A percentile compares a stretch with the other conserved stretches of the same genome.
phyloP scores from a whole-genome alignment of 2,113 vertebrate species.

The Rhabdomys dilectus region DNA sequence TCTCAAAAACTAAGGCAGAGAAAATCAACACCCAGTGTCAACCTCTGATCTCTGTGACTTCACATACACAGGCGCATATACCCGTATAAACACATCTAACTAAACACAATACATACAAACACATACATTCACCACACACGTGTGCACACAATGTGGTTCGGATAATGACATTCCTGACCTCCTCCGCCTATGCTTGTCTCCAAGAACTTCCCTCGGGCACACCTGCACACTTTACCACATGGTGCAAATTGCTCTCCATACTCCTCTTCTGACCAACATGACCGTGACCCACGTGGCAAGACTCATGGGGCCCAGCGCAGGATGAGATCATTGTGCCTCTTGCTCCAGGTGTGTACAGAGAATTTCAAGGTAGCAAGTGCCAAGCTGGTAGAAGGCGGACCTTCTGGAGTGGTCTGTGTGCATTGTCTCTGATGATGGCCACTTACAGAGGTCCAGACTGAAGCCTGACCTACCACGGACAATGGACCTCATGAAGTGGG shows the following conservation, averaged over 20 bases:
- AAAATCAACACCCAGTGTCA: not conserved
- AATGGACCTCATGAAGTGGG: not conserved
- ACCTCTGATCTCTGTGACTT: not conserved
- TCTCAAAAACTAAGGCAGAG: not conserved
- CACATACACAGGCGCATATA: no score
- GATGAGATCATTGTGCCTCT: not conserved
- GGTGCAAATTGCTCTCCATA: fast-evolving
- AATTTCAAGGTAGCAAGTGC: not conserved
- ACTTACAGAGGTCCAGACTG: not conserved
- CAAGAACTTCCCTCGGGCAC: not conserved
- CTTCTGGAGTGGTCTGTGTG: not conserved
- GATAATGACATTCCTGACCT: no score
- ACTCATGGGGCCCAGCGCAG: not conserved
- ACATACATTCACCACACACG: no score
- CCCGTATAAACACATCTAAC: not conserved
- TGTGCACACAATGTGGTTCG: not conserved
- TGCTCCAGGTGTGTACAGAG: not conserved
- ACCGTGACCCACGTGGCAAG: not conserved
- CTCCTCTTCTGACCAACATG: not conserved
- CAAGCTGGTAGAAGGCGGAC: not conserved
- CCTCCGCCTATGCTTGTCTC: not conserved
- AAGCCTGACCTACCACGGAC: no score
- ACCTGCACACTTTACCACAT: fast-evolving
- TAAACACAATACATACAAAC: not conserved
- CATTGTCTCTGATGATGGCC: no score